Evolutionary conservation across 2,888 invertebrate genomes (phyloP), one percentile per base, ranked within the genome.

Genomic region (Brachypterus glaber): DNA sequence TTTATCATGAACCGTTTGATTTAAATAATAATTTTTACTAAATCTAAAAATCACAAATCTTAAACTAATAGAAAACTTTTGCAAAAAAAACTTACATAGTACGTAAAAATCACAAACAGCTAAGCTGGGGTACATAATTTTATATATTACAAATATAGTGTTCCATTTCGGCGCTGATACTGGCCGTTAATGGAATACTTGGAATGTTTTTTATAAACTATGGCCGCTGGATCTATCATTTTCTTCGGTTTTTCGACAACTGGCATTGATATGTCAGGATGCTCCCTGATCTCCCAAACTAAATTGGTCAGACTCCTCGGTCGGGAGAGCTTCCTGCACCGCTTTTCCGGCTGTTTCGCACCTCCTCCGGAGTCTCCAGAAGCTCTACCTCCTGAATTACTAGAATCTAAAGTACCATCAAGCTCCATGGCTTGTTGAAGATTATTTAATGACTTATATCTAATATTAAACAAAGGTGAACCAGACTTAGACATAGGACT

Each of bases 231-330:
- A 53, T 63, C 59, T 39, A 56, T 39, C 55, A 62, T 59, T 43
- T 50, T 53, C 43, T 59, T 62, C 37, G 58, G 51, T 46, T 61
- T 61, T 24, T 61, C 60, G 21, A 56, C 50, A 32, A 53, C 41
- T 35, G 57, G 57, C 54, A 63, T 58, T 26, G 61, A 61, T 38
- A 63, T 61, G 36, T 63, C 63, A 2, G 62, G 61, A 46, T 60
- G 60, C 34, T 63, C 65, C 27, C 61, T 45, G 17, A 62, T 55
- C 61, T 87, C 86, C 87, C 87, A 87, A 45, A 89, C 87, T 55
- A 90, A 73, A 68, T 89, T 89, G 44, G 87, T 88, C 58, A 90
- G 69, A 42, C 88, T 88, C 51, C 87, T 79, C 35, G 89, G 89
- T 58, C 89, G 75, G 53, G 84, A 85, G 42, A 90, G 64, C 55